Evolutionary conservation across 1,140 invertebrate species (phyloP), one percentile per base, ranked within the genome.

Genomic region (Bombus vancouverensis): DNA sequence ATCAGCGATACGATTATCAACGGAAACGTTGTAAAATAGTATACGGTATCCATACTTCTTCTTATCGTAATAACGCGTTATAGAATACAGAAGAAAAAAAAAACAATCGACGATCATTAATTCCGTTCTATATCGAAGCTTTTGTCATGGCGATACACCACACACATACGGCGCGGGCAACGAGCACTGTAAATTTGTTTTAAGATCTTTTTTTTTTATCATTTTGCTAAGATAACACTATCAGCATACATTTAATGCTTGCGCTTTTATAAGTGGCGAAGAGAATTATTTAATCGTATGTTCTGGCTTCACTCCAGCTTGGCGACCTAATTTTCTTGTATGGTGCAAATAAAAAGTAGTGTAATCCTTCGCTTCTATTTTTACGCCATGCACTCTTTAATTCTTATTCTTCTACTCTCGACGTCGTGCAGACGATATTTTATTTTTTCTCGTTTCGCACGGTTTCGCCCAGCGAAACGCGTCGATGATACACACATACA

Each of bases 281-380:
- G 88, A 92, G 93, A 94, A 95, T 95, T 95, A 94, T 95, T 95
- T 95, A 95, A 95, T 95, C 94, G 92, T 94, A 94, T 91, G 92
- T 93, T 92, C 92, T 92, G 92, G 92, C 93, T 91, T 91, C 93
- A 90, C 95, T 94, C 93, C 93, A 91, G 91, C 91, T 86, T 91
- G 94, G 92, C 94, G 95, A 95, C 95, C 94, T 92, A 95, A 95
- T 95, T 95, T 93, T 93, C 88, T 85, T 84, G 74, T 84, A 88
- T 88, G 81, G 76, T 68, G 83, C 84, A 88, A 87, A 86, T 88
- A 90, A 91, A 84, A 87, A 62, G 85, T 80, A 68, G 83, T 32
- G 79, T 77, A 59, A 53, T 80, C 71, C 72, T 74, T 88, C 76
- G 37, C 32, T 76, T 88, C 84, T 83, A 87, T 81, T 87, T 77